Percentiles rank a stretch among this genome's conserved stretches.
Conservation (phyloP, 2,888 invertebrate species). For the Brachyptera risi region DNA sequence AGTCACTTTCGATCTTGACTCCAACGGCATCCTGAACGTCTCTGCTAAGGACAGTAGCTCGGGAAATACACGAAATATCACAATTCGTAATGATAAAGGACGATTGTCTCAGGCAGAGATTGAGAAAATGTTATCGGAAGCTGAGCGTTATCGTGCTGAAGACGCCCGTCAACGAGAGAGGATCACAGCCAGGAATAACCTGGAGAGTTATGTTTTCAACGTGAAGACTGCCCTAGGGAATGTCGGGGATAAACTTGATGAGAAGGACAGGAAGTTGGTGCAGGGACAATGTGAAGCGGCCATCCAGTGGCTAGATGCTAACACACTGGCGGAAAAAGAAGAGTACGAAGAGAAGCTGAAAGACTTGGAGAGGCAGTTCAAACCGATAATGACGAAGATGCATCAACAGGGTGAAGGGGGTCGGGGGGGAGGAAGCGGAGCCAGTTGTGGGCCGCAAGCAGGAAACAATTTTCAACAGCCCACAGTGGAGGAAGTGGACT, state of each 20-base stretch:
- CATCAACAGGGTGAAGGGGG: constrained; percentile 36
- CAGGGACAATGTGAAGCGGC: constrained; percentile 41
- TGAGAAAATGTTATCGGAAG: too few species aligned
- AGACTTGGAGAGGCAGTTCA: constrained; percentile 44
- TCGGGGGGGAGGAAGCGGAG: constrained; percentile 29
- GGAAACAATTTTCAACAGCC: constrained; percentile 43
- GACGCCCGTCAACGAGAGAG: constrained; percentile 43
- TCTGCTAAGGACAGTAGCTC: constrained; percentile 62
- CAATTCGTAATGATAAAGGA: constrained; percentile 83
- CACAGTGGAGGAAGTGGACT: constrained; percentile 52
- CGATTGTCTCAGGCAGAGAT: constrained; percentile 79
- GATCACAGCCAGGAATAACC: too few species aligned
- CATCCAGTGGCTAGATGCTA: constrained; percentile 48
- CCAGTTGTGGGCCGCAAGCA: constrained; percentile 26
- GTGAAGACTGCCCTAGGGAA: constrained; percentile 43
- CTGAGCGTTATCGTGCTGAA: constrained; percentile 66
- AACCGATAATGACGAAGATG: constrained; percentile 45
- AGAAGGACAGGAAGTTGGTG: constrained; percentile 44
- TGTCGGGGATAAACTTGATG: constrained; percentile 41
- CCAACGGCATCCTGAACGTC: constrained; percentile 47
- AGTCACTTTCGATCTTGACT: too few species aligned
- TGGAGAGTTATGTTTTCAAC: constrained; percentile 41
- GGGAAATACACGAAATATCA: constrained; percentile 69
- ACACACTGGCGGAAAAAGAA: constrained; percentile 47
- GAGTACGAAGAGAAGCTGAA: too few species aligned